A percentile compares a stretch with the other conserved stretches of the same genome.
phyloP scores from a whole-genome alignment of 1,140 invertebrate genomes.

The Conus betulinus region DNA sequence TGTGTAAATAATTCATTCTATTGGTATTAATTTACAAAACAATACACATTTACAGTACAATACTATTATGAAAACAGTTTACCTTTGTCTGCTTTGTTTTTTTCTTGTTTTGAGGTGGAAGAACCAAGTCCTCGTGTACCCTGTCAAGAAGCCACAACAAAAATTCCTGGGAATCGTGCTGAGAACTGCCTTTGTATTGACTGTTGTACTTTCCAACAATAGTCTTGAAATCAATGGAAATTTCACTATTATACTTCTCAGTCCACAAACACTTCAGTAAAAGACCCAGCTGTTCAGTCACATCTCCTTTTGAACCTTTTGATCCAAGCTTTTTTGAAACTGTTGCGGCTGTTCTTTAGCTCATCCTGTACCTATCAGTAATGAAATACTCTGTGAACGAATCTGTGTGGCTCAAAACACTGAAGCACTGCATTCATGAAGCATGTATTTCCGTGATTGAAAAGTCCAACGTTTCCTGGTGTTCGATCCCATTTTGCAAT shows the following conservation, averaged over 20 bases:
- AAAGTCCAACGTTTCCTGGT: conserved; percentile 77
- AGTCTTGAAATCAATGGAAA: conserved; percentile 88
- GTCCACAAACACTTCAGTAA: conserved; percentile 95
- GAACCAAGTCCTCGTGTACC: conserved; percentile 93
- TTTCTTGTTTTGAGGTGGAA: conserved; percentile 56
- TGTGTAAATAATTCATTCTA: no score
- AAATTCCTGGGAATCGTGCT: conserved; percentile 95
- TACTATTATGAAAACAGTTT: neutral
- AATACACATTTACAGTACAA: no score
- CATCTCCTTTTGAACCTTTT: conserved; percentile 89
- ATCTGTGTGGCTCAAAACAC: conserved; percentile 78
- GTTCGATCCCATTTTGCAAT: conserved; percentile 60
- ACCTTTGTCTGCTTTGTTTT: conserved; percentile 40
- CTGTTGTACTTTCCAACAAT: conserved; percentile 83
- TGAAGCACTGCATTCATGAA: conserved; percentile 86
- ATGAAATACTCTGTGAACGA: conserved; percentile 82
- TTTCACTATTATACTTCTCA: conserved; percentile 91
- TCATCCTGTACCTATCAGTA: conserved; percentile 92
- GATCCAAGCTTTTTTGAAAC: conserved; percentile 92
- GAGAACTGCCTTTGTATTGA: conserved; percentile 71
- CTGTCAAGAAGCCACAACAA: conserved; percentile 97
- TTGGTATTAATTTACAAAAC: no score
- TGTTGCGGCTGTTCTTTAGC: conserved; percentile 89
- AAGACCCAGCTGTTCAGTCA: conserved; percentile 90
- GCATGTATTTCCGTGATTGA: conserved; percentile 84